phyloP scores from a whole-genome alignment of 2,113 vertebrate genomes.

The Periophthalmodon schlosseri region DNA sequence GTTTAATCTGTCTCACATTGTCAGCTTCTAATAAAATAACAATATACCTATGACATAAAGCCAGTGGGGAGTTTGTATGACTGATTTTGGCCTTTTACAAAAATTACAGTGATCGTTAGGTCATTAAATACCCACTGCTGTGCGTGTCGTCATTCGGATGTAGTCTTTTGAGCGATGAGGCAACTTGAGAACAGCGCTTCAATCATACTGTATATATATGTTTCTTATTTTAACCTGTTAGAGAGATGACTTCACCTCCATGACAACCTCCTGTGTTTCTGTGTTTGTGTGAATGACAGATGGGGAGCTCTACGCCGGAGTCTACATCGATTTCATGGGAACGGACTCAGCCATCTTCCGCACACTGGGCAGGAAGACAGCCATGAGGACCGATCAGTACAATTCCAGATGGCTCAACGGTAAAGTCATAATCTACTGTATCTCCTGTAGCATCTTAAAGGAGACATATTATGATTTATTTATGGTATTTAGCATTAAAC shows the following conservation, averaged over 20 bases:
- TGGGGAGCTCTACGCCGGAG: conserved; percentile 94
- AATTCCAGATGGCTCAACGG: conserved; percentile 98
- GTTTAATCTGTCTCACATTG: conserved; percentile 1
- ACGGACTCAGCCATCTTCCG: conserved; percentile 97
- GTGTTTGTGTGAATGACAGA: conserved; percentile 78
- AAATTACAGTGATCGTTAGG: background rate
- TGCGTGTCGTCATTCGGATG: conserved; percentile 10
- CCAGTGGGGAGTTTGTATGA: conserved; percentile 12
- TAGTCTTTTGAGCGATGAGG: conserved; percentile 9
- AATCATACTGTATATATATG: conserved; percentile 7
- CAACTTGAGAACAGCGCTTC: conserved; percentile 13
- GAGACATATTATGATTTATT: background rate
- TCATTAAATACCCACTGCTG: conserved; percentile 7
- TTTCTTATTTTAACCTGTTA: conserved; percentile 19
- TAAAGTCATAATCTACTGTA: conserved; percentile 63
- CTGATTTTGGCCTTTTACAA: conserved; percentile 15
- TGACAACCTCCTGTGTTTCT: conserved; percentile 12
- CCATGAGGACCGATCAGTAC: conserved; percentile 99
- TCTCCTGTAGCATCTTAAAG: background rate
- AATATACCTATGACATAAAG: conserved; percentile 23
- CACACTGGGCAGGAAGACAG: conserved; percentile 95
- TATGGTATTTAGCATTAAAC: background rate
- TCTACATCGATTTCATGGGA: conserved; percentile 99
- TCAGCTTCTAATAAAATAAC: conserved; percentile 26
- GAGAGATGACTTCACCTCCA: conserved; percentile 32